phyloP scores from a whole-genome alignment of 2,888 invertebrate species.

The Didymodactylos carnosus region DNA sequence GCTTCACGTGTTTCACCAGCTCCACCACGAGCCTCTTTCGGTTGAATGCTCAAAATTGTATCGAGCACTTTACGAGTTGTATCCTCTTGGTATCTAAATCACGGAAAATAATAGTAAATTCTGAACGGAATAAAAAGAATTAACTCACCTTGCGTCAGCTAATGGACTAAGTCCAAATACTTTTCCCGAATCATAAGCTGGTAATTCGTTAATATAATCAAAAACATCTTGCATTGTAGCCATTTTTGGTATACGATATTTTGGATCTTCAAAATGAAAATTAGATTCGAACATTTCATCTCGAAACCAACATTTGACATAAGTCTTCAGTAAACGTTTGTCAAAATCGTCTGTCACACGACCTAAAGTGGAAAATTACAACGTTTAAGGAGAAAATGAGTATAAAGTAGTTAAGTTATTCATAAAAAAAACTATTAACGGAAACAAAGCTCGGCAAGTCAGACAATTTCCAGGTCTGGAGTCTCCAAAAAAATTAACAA shows the following conservation, averaged over 20 bases:
- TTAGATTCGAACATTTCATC: constrained; percentile 30
- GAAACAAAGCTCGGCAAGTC: too few relatives aligned
- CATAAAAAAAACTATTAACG: too few relatives aligned
- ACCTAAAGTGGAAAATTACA: too few relatives aligned
- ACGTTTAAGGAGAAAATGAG: too few relatives aligned
- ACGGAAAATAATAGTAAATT: neutral
- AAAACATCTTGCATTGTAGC: constrained; percentile 27
- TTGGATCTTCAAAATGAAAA: constrained; percentile 31
- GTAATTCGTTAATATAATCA: constrained; percentile 28
- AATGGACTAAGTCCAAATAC: constrained; percentile 34
- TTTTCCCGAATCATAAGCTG: constrained; percentile 31
- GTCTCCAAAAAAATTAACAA: too few relatives aligned
- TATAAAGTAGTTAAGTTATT: too few relatives aligned
- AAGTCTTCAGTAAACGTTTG: constrained; percentile 33
- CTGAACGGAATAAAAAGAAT: neutral
- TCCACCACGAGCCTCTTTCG: constrained; percentile 45
- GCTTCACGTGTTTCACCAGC: constrained; percentile 32
- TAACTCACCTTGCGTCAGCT: constrained; percentile 31
- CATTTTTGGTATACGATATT: constrained; percentile 31
- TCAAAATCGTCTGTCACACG: constrained; percentile 36
- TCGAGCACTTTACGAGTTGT: constrained; percentile 52
- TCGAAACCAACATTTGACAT: constrained; percentile 34
- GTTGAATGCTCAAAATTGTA: constrained; percentile 63
- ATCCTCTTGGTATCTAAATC: constrained; percentile 53
- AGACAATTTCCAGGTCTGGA: too few relatives aligned